Evolutionary conservation across 2,113 vertebrate species (phyloP), one percentile per base, ranked within the genome.

Genomic region (Glaucidium brasilianum): DNA sequence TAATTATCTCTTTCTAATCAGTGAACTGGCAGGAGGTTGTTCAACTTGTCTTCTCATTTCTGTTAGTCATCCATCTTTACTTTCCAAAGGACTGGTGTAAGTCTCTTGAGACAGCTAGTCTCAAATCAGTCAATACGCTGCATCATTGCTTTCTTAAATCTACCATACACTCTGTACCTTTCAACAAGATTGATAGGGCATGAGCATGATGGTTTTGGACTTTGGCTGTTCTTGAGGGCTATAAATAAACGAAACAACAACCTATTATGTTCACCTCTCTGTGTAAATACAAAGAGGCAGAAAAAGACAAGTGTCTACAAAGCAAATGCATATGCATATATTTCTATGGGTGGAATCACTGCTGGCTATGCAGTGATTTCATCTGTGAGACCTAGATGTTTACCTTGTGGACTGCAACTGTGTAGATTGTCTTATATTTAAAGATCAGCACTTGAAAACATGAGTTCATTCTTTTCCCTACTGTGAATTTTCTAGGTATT

Each of bases 1-100:
- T 95, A 97, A 96, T 93, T 96, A 94, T 96, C 88, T 94, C 81
- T 88, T 93, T 77, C 45, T 82, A 94, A 97, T 94, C 90, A 85
- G 58, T 92, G 92, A 83, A 85, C 74, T 93, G 85, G 81, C 92
- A 92, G 92, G 53, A 92, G 66, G 71, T 75, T 94, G 77, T 92
- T 96, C 87, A 95, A 50, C 64, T 94, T 94, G 80, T 93, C 90
- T 94, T 81, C 69, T 91, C 14, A 62, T 73, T 96, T 62, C 74
- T 84, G 67, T 92, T 85, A 71, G 86, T 88, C 78, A 94, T 96
- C 90, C 39, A 77, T 96, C 93, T 93, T 95, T 88, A 72, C 85
- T 90, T 95, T 77, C 63, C 29, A 89, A 86, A 88, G 60, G 59
- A 84, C 78, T 90, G 18, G 45, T 53, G 3, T 47, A 78, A 91